phyloP scores from a whole-genome alignment of 2,113 vertebrate genomes.

The Cyprinodon variegatus region DNA sequence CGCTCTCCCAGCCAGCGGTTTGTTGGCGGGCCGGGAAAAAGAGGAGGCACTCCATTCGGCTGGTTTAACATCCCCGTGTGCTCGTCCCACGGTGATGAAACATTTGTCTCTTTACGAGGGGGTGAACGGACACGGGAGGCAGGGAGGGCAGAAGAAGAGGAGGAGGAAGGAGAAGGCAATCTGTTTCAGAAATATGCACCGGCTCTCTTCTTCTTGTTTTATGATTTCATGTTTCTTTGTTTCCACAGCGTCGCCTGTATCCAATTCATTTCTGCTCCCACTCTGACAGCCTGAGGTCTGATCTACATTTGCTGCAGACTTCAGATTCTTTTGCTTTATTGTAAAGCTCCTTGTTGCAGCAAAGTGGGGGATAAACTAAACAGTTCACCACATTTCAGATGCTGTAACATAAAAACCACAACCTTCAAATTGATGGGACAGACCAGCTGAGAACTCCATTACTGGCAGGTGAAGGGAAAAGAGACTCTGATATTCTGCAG shows the following conservation, averaged over 20 bases:
- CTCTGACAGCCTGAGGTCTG: slow-evolving; percentile 6
- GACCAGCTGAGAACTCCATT: no score
- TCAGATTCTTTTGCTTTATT: slow-evolving; percentile 16
- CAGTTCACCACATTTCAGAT: background rate
- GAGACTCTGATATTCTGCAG: background rate
- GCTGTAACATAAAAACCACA: no score
- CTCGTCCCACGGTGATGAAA: slow-evolving; percentile 65
- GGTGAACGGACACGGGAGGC: slow-evolving; percentile 44
- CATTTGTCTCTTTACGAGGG: slow-evolving; percentile 50
- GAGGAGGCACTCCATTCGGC: slow-evolving; percentile 70
- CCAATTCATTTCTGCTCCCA: slow-evolving; percentile 16
- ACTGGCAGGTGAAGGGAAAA: background rate
- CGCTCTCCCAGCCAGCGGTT: slow-evolving; percentile 67
- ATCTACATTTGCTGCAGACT: slow-evolving; percentile 17
- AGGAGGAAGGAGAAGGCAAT: slow-evolving; percentile 1
- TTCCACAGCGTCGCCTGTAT: slow-evolving; percentile 43
- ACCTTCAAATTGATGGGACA: no score
- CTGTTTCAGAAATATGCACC: slow-evolving; percentile 25
- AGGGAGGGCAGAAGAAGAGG: slow-evolving; percentile 10
- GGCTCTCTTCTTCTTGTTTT: slow-evolving; percentile 16
- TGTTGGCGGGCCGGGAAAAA: slow-evolving; percentile 64
- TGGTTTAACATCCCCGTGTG: slow-evolving; percentile 68
- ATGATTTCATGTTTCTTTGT: background rate
- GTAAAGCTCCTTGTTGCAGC: slow-evolving; percentile 14
- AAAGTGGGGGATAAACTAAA: background rate